A percentile compares a stretch with the other conserved stretches of the same genome.
These are phyloP conservation scores for Danio kyathit DNA, from an alignment of 2,797 vertebrate genomes.

Conservation along the genomic window DNA sequence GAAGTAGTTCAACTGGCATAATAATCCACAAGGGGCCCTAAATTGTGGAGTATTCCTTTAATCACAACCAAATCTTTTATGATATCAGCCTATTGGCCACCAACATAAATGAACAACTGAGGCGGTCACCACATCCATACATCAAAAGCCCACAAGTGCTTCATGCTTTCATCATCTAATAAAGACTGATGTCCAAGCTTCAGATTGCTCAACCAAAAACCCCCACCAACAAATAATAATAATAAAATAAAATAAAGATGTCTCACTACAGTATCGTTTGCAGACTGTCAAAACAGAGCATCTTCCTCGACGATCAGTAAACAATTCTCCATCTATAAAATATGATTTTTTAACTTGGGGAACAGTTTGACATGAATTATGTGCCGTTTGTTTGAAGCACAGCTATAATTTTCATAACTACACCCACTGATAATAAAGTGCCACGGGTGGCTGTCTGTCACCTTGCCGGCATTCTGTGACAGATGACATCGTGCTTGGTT, in stretches of 20 bases:
- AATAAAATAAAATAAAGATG: not conserved
- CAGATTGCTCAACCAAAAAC: not conserved
- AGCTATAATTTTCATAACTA: conserved; percentile 72
- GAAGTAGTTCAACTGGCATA: too few species aligned
- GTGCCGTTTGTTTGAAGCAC: conserved; percentile 66
- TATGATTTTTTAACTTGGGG: conserved; percentile 60
- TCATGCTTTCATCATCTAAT: conserved; percentile 19
- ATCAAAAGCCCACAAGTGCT: conserved; percentile 12
- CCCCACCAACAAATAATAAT: conserved; percentile 10
- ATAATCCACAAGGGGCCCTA: too few species aligned
- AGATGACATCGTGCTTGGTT: conserved; percentile 69
- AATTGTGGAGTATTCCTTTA: too few species aligned
- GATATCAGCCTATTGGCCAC: conserved; percentile 10
- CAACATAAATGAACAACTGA: not conserved
- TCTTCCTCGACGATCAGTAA: conserved; percentile 50
- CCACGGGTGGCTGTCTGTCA: conserved; percentile 67
- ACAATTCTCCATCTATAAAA: conserved; percentile 61
- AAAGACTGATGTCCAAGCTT: conserved; percentile 6
- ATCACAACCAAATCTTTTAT: too few species aligned
- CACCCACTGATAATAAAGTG: conserved; percentile 68
- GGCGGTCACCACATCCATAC: conserved; percentile 26
- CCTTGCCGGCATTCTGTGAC: conserved; percentile 69
- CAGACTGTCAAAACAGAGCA: conserved; percentile 25
- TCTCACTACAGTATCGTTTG: conserved; percentile 27
- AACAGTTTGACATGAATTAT: conserved; percentile 65